phyloP scores from a whole-genome alignment of 2,888 invertebrate genomes.

The Microctonus hyperodae region DNA sequence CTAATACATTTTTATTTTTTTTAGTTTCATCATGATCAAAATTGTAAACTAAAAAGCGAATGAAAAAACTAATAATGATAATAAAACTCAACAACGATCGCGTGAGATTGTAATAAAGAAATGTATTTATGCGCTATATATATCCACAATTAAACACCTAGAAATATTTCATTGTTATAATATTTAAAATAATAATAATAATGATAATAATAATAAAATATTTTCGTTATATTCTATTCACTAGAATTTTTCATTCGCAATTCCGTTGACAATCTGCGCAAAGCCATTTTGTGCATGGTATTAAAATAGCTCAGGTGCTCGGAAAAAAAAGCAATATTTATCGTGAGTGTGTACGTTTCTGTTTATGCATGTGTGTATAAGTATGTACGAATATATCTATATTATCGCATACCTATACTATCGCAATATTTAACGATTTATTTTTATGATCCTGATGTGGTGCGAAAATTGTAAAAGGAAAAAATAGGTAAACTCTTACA shows the following conservation, averaged over 20 bases:
- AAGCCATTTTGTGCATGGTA: conserved; percentile 14
- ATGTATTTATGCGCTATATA: conserved; percentile 27
- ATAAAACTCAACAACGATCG: conserved; percentile 21
- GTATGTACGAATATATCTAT: conserved; percentile 8
- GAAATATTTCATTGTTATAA: conserved; percentile 23
- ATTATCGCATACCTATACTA: conserved; percentile 9
- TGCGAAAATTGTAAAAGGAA: neutral
- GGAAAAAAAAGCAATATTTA: neutral
- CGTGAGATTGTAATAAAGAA: conserved; percentile 32
- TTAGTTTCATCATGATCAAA: neutral
- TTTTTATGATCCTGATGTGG: conserved; percentile 30
- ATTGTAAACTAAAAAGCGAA: neutral
- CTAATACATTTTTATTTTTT: conserved; percentile 28
- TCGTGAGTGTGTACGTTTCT: no score
- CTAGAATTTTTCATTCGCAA: neutral
- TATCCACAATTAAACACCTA: conserved; percentile 31
- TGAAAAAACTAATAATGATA: neutral
- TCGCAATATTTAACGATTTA: conserved; percentile 31
- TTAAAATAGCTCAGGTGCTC: conserved; percentile 1
- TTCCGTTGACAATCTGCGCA: conserved; percentile 29
- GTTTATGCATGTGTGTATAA: no score
- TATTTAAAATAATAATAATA: conserved; percentile 4
- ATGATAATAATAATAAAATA: neutral
- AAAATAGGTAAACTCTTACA: conserved; percentile 28
- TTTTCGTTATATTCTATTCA: conserved; percentile 10